phyloP scores from a whole-genome alignment of 2,888 invertebrate genomes.

The Archips crataeganus region DNA sequence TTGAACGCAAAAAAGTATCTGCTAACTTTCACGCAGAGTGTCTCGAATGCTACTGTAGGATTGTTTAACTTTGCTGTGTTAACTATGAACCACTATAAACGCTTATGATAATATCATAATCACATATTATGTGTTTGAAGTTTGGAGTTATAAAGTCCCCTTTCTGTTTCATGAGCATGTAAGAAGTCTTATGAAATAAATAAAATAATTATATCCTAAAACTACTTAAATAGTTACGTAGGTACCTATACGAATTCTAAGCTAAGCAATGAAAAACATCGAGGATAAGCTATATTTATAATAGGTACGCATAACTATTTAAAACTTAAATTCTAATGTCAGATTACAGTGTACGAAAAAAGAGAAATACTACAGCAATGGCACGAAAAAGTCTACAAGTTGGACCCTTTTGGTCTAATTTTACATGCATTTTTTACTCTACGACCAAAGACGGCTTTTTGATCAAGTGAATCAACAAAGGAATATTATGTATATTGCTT shows the following conservation, averaged over 20 bases:
- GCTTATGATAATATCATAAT: too few species aligned
- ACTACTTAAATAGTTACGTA: neutral
- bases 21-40: too few species aligned
- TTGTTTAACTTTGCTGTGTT: too few species aligned
- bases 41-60: too few species aligned
- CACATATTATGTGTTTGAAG: too few species aligned
- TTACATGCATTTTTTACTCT: neutral
- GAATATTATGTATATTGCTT: too few species aligned
- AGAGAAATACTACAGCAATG: neutral
- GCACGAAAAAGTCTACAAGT: neutral
- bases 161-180: neutral
- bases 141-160: neutral
- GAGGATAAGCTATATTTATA: neutral
- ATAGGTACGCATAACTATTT: neutral
- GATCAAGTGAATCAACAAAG: neutral
- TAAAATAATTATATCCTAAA: neutral
- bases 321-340: neutral
- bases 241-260: neutral
- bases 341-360: neutral
- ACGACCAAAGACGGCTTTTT: neutral
- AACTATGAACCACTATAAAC: too few species aligned
- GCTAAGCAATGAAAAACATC: neutral
- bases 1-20: too few species aligned
- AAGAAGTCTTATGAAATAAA: neutral
- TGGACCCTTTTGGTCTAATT: neutral